Percentiles rank a stretch among this genome's conserved stretches.
Conservation (phyloP, 2,797 vertebrate genomes). For the Coregonus ussuriensis region DNA sequence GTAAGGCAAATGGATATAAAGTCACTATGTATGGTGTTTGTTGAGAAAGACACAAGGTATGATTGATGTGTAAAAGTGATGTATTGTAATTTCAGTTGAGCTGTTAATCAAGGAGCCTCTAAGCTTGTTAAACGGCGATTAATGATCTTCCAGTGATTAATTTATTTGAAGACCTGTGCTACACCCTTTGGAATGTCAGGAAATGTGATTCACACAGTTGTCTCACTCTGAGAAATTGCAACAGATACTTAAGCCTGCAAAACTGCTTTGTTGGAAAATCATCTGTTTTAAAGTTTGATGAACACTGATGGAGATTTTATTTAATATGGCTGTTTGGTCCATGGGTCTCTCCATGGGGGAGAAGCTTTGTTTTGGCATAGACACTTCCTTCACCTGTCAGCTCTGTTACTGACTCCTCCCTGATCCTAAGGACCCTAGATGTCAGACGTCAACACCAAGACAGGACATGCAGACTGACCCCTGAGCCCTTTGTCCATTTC, state of each 20-base stretch:
- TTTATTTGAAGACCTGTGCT: not conserved
- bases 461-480: not conserved
- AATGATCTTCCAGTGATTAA: not conserved
- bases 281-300: slow-evolving; percentile 8
- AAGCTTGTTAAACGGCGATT: not conserved
- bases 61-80: not conserved
- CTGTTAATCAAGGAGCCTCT: not conserved
- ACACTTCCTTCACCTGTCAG: slow-evolving; percentile 7
- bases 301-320: slow-evolving; percentile 16
- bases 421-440: not conserved
- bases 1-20: not conserved
- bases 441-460: not conserved
- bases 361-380: not conserved
- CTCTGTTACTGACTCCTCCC: not conserved
- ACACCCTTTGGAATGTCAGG: not conserved
- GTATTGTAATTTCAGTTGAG: not conserved
- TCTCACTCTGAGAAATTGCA: slow-evolving; percentile 3
- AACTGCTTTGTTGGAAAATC: not conserved
- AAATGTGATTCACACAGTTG: not conserved
- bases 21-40: not conserved
- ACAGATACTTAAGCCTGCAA: not conserved
- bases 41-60: not conserved
- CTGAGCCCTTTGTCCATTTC: not conserved
- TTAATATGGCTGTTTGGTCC: not conserved
- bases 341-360: not conserved